phyloP scores from a whole-genome alignment of 2,888 invertebrate genomes.

The Cybosia mesomella region DNA sequence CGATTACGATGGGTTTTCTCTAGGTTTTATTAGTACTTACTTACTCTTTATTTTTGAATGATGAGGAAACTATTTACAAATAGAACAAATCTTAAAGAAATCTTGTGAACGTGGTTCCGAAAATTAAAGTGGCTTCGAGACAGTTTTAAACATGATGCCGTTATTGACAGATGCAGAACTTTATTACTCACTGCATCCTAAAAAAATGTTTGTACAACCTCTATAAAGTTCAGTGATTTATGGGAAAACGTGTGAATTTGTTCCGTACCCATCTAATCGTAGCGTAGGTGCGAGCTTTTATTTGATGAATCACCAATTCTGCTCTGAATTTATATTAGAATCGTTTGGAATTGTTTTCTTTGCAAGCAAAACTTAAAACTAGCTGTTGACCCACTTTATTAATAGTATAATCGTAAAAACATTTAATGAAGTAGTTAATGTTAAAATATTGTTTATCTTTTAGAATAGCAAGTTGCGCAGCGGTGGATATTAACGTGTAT shows the following conservation, averaged over 20 bases:
- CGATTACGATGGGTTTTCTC: not conserved
- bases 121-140: conserved; percentile 31
- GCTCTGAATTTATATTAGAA: conserved; percentile 56
- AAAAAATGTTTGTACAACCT: conserved; percentile 62
- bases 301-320: conserved; percentile 60
- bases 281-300: conserved; percentile 58
- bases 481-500: conserved; percentile 5
- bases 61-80: not conserved
- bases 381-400: conserved; percentile 42
- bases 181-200: conserved; percentile 55
- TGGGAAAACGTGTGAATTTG: conserved; percentile 52
- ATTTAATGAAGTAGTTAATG: conserved; percentile 33
- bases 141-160: conserved; percentile 31
- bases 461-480: conserved; percentile 19
- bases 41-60: not conserved
- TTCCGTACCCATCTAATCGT: conserved; percentile 40
- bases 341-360: conserved; percentile 48
- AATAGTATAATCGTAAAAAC: conserved; percentile 41
- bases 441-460: conserved; percentile 34
- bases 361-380: conserved; percentile 32
- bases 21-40: not conserved
- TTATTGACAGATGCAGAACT: conserved; percentile 41
- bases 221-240: conserved; percentile 63
- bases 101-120: conserved; percentile 12
- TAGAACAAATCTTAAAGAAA: not conserved